phyloP scores from a whole-genome alignment of 2,888 invertebrate species.

The Prostheceraeus crozeri region DNA sequence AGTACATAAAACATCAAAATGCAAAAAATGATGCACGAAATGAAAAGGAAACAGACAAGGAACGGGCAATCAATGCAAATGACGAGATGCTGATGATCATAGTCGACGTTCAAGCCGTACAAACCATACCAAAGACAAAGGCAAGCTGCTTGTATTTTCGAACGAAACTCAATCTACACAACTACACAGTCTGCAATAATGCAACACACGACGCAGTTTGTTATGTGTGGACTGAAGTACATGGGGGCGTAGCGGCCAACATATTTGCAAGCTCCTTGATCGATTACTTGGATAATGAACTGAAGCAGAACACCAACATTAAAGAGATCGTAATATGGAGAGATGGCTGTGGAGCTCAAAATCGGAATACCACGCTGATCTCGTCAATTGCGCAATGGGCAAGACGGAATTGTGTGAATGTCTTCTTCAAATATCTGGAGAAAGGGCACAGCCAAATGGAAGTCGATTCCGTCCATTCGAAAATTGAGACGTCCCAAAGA shows the following conservation, averaged over 20 bases:
- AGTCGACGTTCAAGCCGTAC: constrained; percentile 9
- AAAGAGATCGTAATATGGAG: constrained; percentile 11
- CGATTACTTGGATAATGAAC: not conserved
- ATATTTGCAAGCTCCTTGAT: constrained; percentile 10
- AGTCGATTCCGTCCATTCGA: constrained; percentile 13
- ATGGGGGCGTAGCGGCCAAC: not conserved
- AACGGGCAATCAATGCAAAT: not conserved
- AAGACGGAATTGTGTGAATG: not conserved
- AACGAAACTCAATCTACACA: constrained; percentile 21
- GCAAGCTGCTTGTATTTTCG: constrained; percentile 18
- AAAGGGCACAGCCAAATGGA: constrained; percentile 21
- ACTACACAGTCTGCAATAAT: constrained; percentile 12
- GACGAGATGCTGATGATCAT: not conserved
- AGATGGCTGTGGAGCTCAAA: constrained; percentile 14
- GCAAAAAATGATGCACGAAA: constrained; percentile 4
- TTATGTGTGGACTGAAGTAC: constrained; percentile 11
- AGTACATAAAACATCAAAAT: too few species aligned
- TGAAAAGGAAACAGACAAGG: not conserved
- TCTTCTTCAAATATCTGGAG: not conserved
- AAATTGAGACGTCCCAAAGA: not conserved
- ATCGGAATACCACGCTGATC: not conserved
- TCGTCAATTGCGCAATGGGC: constrained; percentile 1
- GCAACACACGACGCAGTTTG: constrained; percentile 1
- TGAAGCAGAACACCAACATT: not conserved
- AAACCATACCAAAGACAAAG: constrained; percentile 4